These are phyloP conservation scores for Tinamus guttatus DNA, from an alignment of 2,113 vertebrate species.

Conservation along the genomic window DNA sequence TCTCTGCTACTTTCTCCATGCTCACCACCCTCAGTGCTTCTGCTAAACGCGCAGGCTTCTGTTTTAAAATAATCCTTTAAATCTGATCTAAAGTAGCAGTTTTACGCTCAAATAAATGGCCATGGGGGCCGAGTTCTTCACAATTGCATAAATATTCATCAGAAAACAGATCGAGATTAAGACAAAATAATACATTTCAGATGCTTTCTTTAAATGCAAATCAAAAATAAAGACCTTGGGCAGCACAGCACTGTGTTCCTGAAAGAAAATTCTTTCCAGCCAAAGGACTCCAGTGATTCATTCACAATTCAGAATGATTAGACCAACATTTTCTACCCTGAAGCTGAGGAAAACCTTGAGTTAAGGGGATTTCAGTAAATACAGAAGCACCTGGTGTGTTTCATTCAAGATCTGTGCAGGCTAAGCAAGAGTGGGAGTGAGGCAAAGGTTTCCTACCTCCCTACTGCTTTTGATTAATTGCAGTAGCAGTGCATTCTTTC, in stretches of 20 bases:
- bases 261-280: neutral
- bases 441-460: neutral
- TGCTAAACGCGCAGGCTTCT: neutral
- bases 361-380: constrained; percentile 36
- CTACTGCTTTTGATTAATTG: constrained; percentile 27
- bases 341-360: constrained; percentile 6
- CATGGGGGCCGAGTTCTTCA: neutral
- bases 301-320: constrained; percentile 55
- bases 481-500: neutral
- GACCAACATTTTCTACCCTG: neutral
- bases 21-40: neutral
- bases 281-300: constrained; percentile 35
- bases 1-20: neutral
- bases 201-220: neutral
- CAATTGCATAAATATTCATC: neutral
- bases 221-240: neutral
- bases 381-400: constrained; percentile 2
- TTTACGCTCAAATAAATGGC: neutral
- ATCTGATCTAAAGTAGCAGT: neutral
- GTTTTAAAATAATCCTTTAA: constrained; percentile 15
- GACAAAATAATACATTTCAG: neutral
- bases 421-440: constrained; percentile 7
- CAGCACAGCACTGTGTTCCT: neutral
- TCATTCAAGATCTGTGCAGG: neutral
- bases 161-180: neutral